Evolutionary conservation across 2,797 vertebrate genomes (phyloP).

Genomic region (Platalea minor): DNA sequence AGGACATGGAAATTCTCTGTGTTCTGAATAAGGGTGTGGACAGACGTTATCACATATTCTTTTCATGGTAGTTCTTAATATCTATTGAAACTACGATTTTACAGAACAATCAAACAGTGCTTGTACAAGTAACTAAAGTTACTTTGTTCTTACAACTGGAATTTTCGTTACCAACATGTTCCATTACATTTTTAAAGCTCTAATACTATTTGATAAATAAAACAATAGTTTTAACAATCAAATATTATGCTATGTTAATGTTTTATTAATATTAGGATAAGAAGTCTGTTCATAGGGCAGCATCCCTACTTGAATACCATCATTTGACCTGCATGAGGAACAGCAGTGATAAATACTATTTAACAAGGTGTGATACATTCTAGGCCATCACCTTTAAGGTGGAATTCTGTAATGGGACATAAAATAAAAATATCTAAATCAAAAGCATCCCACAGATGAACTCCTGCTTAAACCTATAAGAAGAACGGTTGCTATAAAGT

Average conservation of each 20-base stretch:
- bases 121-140: neutral
- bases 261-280: neutral
- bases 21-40: neutral
- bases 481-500: neutral
- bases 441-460: neutral
- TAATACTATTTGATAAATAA: neutral
- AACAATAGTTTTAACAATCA: constrained; percentile 53
- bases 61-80: neutral
- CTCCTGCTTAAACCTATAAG: neutral
- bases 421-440: neutral
- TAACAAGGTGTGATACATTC: neutral
- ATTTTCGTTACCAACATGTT: neutral
- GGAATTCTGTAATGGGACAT: neutral
- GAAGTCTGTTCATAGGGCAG: constrained; percentile 12
- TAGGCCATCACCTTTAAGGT: neutral
- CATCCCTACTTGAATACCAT: constrained; percentile 57
- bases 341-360: neutral
- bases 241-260: neutral
- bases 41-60: neutral
- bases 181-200: neutral
- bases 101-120: neutral
- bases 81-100: neutral
- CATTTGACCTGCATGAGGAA: constrained; percentile 35
- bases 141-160: neutral
- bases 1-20: neutral